These are phyloP conservation scores for Lasioglossum albipes DNA, from an alignment of 1,140 invertebrate species.

Conservation along the genomic window DNA sequence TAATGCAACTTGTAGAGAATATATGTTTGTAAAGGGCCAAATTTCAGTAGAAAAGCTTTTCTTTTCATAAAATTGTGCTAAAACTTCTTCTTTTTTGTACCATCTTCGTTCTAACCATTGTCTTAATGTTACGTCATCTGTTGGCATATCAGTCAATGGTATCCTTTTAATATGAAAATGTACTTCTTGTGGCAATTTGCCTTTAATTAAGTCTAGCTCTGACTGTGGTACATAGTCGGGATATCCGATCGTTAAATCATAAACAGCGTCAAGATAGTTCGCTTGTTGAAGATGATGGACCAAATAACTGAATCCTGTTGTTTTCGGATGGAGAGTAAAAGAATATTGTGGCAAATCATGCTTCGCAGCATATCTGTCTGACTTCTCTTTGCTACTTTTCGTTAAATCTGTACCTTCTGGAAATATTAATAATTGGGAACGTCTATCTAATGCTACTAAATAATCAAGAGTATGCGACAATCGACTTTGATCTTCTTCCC, in stretches of 20 bases:
- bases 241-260: slow-evolving; percentile 90
- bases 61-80: slow-evolving; percentile 82
- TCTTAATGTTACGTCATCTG: slow-evolving; percentile 81
- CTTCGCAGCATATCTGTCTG: slow-evolving; percentile 87
- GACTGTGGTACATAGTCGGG: slow-evolving; percentile 85
- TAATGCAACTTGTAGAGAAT: slow-evolving; percentile 80
- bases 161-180: slow-evolving; percentile 89
- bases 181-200: slow-evolving; percentile 86
- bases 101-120: slow-evolving; percentile 87
- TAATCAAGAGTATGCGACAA: slow-evolving; percentile 87
- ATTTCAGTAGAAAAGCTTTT: slow-evolving; percentile 76
- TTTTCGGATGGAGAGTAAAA: slow-evolving; percentile 91
- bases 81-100: slow-evolving; percentile 84
- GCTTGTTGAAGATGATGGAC: slow-evolving; percentile 84
- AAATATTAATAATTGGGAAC: slow-evolving; percentile 88
- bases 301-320: slow-evolving; percentile 90
- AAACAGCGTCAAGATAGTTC: slow-evolving; percentile 85
- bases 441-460: slow-evolving; percentile 84
- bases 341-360: slow-evolving; percentile 85
- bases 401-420: slow-evolving; percentile 94
- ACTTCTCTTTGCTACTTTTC: slow-evolving; percentile 85
- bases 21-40: slow-evolving; percentile 69
- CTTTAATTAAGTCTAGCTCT: slow-evolving; percentile 84
- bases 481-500: slow-evolving; percentile 87
- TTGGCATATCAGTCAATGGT: slow-evolving; percentile 82